Base-by-base conservation (phyloP, 2,888 invertebrate species). In the Lasioglossum figueresi region DNA sequence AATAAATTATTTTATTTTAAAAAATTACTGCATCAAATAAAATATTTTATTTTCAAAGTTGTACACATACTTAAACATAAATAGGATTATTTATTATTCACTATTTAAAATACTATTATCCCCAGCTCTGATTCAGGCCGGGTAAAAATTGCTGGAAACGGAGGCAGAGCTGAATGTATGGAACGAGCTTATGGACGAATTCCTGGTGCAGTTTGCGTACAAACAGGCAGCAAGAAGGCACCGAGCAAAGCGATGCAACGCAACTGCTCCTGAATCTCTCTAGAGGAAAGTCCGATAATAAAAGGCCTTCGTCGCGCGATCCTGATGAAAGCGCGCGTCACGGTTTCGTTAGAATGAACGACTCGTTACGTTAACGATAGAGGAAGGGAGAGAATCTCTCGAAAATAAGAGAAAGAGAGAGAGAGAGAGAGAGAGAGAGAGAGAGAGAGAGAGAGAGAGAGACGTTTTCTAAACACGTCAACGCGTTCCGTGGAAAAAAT, bases 221-320 rank as follows among this genome's bases (percentile, higher is more conserved):
- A 93, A 93, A 91, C 94, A 94, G 94, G 93, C 92, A 92, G 91
- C 89, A 93, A 93, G 88, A 94, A 94, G 94, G 94, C 94, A 94
- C 94, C 93, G 91, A 90, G 92, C 91, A 92, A 66, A 10, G 66
- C 34, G 16, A 93, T 92, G 92, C 91, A 66, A 93, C 92, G 93
- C 91, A 91, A 92, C 89, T 89, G 91, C 92, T 92, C 91, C 91
- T 88, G 84, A 86, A 85, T 85, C 85, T 77, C 83, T 16, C 34
- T 34, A 31, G 77, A 85, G 73, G 68, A 77, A 72, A 80, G 37
- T 70, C 52, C 48, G 31, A 72, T 59, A 76, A 76, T 37, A 63
- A 82, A 82, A 79, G 79, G 59, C 82, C 86, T 77, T 16, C 85
- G 70, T n/a, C 27, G 56, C 76, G 56, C 48, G 73, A 31, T 43